These are phyloP conservation scores for Bos javanicus DNA, from an alignment of 2,113 vertebrate species.

Conservation along the genomic window DNA sequence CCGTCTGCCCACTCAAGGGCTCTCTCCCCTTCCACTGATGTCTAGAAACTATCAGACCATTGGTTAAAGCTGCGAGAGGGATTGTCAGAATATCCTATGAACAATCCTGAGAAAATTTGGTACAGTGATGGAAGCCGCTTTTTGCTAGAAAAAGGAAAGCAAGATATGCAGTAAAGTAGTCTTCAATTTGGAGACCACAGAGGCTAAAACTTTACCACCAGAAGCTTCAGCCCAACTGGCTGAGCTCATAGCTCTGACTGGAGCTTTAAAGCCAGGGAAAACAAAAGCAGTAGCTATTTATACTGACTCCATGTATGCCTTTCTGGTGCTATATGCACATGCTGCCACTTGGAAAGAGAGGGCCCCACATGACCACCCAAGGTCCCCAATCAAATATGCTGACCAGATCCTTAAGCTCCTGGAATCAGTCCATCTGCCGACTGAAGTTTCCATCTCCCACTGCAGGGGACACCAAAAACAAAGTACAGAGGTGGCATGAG, in stretches of 20 bases:
- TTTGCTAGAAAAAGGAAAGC: background rate
- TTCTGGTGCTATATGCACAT: background rate
- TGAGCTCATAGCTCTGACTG: background rate
- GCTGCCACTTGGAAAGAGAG: background rate
- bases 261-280: background rate
- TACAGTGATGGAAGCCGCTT: background rate
- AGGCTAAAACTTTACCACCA: background rate
- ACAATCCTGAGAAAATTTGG: background rate
- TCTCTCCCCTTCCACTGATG: background rate
- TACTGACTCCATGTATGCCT: background rate
- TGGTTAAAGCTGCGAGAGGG: accelerated
- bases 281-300: background rate
- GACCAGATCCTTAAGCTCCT: background rate
- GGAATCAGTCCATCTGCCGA: background rate
- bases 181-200: background rate
- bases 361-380: background rate
- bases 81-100: background rate
- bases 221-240: background rate
- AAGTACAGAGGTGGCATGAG: background rate
- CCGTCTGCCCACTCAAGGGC: background rate
- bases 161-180: background rate
- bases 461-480: background rate
- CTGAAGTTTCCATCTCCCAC: background rate
- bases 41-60: background rate
- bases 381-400: background rate